Evolutionary conservation across 64 coral and sea anemone species (phyloP).

Genomic region (Platygyra sinensis): DNA sequence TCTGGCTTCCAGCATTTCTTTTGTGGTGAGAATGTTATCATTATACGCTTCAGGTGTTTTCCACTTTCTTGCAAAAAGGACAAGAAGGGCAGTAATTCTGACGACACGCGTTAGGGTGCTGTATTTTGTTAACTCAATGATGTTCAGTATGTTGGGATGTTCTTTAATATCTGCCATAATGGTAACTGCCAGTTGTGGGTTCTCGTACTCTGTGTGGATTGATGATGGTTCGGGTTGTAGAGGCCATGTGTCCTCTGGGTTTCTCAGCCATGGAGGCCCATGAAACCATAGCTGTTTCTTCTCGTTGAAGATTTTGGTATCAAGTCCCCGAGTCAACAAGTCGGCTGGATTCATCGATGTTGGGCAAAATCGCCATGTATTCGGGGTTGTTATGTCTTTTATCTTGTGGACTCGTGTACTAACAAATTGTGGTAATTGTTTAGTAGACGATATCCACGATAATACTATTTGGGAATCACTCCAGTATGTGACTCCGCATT

Average conservation of each 20-base stretch:
- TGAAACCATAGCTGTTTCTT: conserved; percentile 42
- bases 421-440: conserved; percentile 43
- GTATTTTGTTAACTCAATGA: conserved; percentile 46
- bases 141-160: conserved; percentile 43
- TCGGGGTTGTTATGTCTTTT: not conserved
- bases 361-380: conserved; percentile 58
- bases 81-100: conserved; percentile 53
- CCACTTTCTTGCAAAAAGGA: not conserved
- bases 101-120: conserved; percentile 36
- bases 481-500: conserved; percentile 8
- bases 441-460: conserved; percentile 30
- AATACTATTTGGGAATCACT: conserved; percentile 64
- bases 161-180: conserved; percentile 18
- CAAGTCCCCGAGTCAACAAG: conserved; percentile 37
- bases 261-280: conserved; percentile 21
- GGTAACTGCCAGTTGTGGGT: conserved; percentile 8
- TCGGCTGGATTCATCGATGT: conserved; percentile 59
- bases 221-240: not conserved
- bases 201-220: not conserved
- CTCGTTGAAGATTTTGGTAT: conserved; percentile 9
- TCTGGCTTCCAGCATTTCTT: not conserved
- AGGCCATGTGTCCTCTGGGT: not conserved
- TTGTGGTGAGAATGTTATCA: not conserved
- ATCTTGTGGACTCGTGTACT: conserved; percentile 40
- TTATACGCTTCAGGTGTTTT: not conserved